phyloP scores from a whole-genome alignment of 92 coral and sea anemone genomes.

The Virgularia gustaviana region DNA sequence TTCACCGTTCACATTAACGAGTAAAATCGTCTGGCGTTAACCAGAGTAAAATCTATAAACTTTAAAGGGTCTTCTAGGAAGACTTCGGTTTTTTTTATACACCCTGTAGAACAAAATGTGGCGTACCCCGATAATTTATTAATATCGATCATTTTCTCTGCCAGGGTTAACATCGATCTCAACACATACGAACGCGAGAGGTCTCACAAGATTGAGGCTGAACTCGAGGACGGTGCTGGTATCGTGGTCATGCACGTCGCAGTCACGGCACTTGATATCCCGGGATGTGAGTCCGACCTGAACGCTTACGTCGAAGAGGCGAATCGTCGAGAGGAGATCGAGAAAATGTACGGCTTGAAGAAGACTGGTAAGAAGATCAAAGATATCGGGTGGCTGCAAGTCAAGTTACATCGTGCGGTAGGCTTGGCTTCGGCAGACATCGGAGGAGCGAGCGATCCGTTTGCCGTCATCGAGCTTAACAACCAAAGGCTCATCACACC shows the following conservation, averaged over 20 bases:
- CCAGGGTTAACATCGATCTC: constrained; percentile 87
- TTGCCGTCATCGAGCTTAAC: constrained; percentile 82
- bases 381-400: constrained; percentile 93
- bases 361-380: constrained; percentile 93
- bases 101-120: no score
- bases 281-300: constrained; percentile 91
- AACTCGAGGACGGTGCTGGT: constrained; percentile 93
- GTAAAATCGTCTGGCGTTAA: no score
- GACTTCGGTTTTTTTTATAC: no score
- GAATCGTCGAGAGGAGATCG: constrained; percentile 57
- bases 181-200: constrained; percentile 77
- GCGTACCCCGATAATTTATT: background rate
- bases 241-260: constrained; percentile 76
- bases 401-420: constrained; percentile 91
- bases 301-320: constrained; percentile 70
- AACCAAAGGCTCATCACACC: constrained; percentile 81
- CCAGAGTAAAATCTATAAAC: no score
- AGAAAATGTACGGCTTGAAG: constrained; percentile 60
- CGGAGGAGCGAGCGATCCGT: constrained; percentile 94
- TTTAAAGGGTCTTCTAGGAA: background rate
- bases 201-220: constrained; percentile 95
- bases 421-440: constrained; percentile 97
- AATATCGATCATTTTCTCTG: background rate
- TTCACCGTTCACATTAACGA: no score
- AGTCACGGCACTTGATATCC: constrained; percentile 80